Base-by-base conservation (phyloP, 1,140 invertebrate genomes). In the Drosophila arizonae region DNA sequence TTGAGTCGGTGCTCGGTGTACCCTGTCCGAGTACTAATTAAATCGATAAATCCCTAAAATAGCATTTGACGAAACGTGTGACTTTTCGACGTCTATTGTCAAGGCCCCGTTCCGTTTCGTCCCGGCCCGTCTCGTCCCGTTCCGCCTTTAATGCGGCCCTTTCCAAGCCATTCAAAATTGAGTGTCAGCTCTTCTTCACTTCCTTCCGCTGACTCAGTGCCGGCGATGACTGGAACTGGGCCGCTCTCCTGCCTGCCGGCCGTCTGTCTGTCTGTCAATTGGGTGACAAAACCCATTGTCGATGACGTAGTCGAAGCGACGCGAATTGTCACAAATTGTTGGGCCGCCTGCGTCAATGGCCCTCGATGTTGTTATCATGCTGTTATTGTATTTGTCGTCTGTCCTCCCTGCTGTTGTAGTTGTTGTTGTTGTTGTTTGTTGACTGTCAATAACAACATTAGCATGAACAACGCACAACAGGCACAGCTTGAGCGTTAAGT, bases 41-140 rank as follows among this genome's bases (percentile, higher is more conserved):
- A 81, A 82, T 86, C 82, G 82, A 86, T 86, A 86, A 76, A 82
- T 86, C 81, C 72, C 36, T 57, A 76, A 86, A 87, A 87, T 87
- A 86, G 82, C 67, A 73, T 70, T 86, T 72, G 80, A 46, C 68
- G 55, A 77, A 84, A 70, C 65, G 65, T 76, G 69, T 72, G 69
- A 84, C 76, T 77, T 84, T 84, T 80, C 66, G 72, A 77, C 70
- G 81, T 77, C 74, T 56, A 41, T 41, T 54, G 43, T 43, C 56
- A 24, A 11, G 36, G 13, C 45, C 6, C 3, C 15, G 9, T 48
- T 15, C 39, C 67, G 13, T 45, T 3, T 1, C 15, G 6, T 48
- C 24, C 33, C 58, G 4, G 5, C 11, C 1, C 13, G 13, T 9
- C 15, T 24, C 6, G 1, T 21, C 1, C 52, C 50, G 46, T 21